A percentile compares a stretch with the other conserved stretches of the same genome.
Evolutionary conservation across 2,797 vertebrate species (phyloP).

Genomic region (Crocidura indochinensis): DNA sequence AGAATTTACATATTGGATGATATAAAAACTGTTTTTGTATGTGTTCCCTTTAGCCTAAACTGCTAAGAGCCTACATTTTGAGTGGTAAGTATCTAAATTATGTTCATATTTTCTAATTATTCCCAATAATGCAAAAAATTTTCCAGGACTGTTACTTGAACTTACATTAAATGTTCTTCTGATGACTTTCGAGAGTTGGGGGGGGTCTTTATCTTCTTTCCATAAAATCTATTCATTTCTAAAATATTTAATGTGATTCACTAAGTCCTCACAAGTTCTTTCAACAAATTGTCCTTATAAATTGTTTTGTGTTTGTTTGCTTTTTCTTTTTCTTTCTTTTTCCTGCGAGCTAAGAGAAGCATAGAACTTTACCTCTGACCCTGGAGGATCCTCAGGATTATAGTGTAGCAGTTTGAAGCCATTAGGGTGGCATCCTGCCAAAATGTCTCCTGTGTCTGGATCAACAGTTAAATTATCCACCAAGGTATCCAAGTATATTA

Average conservation of each 20-base stretch:
- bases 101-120: slow-evolving; percentile 6
- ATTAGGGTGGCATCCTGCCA: slow-evolving; percentile 92
- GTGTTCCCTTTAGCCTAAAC: background rate
- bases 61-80: background rate
- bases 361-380: slow-evolving; percentile 91
- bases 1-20: background rate
- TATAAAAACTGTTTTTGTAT: background rate
- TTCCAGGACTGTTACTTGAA: background rate
- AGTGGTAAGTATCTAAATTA: background rate
- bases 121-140: background rate
- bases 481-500: slow-evolving; percentile 88
- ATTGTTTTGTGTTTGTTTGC: too few species aligned
- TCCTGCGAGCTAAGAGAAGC: slow-evolving; percentile 9
- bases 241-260: background rate
- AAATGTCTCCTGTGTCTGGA: slow-evolving; percentile 90
- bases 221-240: background rate
- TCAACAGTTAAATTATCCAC: slow-evolving; percentile 92
- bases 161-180: background rate
- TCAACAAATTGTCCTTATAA: background rate
- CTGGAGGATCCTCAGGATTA: slow-evolving; percentile 88
- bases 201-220: background rate
- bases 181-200: background rate
- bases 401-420: slow-evolving; percentile 83
- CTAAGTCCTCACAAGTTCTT: slow-evolving; percentile 2
- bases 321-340: background rate